Evolutionary conservation across 2,888 invertebrate species (phyloP), one percentile per base, ranked within the genome.

Genomic region (Nymphalis c-album): DNA sequence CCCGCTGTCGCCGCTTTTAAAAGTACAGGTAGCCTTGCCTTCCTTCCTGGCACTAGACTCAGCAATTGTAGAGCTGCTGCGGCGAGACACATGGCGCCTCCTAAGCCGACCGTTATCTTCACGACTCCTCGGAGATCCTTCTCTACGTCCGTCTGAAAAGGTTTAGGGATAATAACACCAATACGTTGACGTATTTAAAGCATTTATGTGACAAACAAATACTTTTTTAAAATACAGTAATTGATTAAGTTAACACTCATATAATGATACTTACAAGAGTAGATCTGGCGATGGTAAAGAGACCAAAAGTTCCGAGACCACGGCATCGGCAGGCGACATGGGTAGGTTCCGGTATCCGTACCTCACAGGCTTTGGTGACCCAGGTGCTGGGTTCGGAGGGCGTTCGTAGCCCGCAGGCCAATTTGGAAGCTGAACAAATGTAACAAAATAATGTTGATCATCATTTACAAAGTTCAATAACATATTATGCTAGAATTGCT

Each of bases 331-430:
- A 92, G 7, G 84, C 80, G 47, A 87, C 85, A 68, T 85, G 86
- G 0, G 85, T 79, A 0, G 85, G 79, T 68, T 90, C 88, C 1
- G 88, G 89, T 48, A 88, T 81, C n/a, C 87, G 84, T 60, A 88
- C 85, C 53, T 90, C 88, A 64, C 91, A 90, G 10, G 85, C 86
- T 79, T 79, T 89, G 74, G 82, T 92, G 80, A 77, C 88, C 90
- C 82, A 93, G 58, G 82, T 92, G 78, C 81, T 83, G 71, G 89
- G 95, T 81, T 85, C 93, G 77, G 80, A 91, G 17, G 83, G 83
- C 71, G 88, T 91, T 63, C 93, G 90, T 71, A 86, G 83, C 60
- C 85, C 93, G 70, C 88, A 89, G 0, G 85, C 84, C 66, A 90
- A 78, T 73, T 87, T 87, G 46, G 89, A 87, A 31, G 82, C 91